Percentiles rank a stretch among this genome's conserved stretches.
Evolutionary conservation across 2,888 invertebrate species (phyloP).

Genomic region (Uloborus plumipes): DNA sequence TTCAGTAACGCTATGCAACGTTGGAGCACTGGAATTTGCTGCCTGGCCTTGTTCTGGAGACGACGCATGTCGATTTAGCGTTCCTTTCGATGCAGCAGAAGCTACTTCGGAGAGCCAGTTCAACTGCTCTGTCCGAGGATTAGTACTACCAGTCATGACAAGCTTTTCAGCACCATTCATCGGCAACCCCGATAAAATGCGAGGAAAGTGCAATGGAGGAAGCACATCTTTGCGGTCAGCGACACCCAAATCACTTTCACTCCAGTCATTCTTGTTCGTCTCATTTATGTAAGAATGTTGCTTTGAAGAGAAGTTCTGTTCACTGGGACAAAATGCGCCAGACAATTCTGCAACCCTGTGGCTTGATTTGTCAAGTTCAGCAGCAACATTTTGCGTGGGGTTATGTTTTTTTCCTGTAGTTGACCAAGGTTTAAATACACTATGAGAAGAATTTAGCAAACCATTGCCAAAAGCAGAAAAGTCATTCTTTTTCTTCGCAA

Average conservation of each 20-base stretch:
- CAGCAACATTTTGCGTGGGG: too few species aligned
- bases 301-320: too few species aligned
- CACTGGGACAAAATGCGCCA: too few species aligned
- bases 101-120: conserved; percentile 64
- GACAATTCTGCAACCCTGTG: too few species aligned
- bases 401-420: too few species aligned
- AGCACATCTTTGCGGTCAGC: neutral
- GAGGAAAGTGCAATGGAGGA: conserved; percentile 18
- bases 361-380: too few species aligned
- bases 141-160: conserved; percentile 57
- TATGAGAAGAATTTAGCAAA: too few species aligned
- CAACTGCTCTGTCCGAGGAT: conserved; percentile 51
- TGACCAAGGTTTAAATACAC: too few species aligned
- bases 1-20: conserved; percentile 14
- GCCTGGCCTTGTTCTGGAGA: conserved; percentile 23
- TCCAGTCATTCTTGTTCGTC: too few species aligned
- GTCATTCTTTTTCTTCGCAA: neutral
- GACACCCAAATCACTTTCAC: too few species aligned
- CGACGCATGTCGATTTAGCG: conserved; percentile 13
- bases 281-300: too few species aligned
- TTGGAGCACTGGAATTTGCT: neutral
- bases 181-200: conserved; percentile 27
- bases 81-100: conserved; percentile 45
- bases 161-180: conserved; percentile 62
- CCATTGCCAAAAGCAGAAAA: neutral